Percentiles rank a stretch among this genome's conserved stretches.
Conservation (phyloP, 2,888 invertebrate genomes). For the Diaperis boleti region DNA sequence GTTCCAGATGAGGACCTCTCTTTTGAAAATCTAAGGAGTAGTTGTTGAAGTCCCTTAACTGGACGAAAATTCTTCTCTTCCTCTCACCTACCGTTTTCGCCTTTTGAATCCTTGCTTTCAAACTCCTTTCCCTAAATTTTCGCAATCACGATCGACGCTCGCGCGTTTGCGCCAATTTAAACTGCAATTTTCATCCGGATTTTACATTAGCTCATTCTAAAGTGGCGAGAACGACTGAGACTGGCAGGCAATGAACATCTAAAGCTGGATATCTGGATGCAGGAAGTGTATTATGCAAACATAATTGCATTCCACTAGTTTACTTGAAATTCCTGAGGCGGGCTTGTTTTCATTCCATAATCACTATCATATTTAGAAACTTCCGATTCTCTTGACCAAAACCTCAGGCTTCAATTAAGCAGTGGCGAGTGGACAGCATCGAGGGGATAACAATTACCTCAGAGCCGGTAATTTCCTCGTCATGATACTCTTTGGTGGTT, state of each 20-base stretch:
- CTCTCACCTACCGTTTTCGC: no score
- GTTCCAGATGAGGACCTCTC: no score
- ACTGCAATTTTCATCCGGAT: constrained; percentile 11
- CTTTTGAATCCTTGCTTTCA: no score
- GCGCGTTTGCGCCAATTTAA: constrained; percentile 8
- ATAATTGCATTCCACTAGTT: constrained; percentile 34
- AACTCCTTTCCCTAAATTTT: no score
- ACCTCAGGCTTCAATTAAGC: constrained; percentile 13
- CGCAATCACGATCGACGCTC: not conserved
- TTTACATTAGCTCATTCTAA: constrained; percentile 10
- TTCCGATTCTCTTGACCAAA: constrained; percentile 13
- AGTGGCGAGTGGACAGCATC: not conserved
- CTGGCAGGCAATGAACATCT: constrained; percentile 28
- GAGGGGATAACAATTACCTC: not conserved
- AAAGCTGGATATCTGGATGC: constrained; percentile 11
- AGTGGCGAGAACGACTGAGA: constrained; percentile 17
- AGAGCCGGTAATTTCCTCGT: no score
- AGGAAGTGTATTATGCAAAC: constrained; percentile 36
- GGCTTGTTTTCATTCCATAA: constrained; percentile 24
- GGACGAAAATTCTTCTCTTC: no score
- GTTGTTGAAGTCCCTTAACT: no score
- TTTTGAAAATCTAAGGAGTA: no score
- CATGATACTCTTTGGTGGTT: no score
- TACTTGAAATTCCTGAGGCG: constrained; percentile 25
- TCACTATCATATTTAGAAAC: constrained; percentile 24